phyloP scores from a whole-genome alignment of 2,797 vertebrate species.

The Poliocrania exsul region DNA sequence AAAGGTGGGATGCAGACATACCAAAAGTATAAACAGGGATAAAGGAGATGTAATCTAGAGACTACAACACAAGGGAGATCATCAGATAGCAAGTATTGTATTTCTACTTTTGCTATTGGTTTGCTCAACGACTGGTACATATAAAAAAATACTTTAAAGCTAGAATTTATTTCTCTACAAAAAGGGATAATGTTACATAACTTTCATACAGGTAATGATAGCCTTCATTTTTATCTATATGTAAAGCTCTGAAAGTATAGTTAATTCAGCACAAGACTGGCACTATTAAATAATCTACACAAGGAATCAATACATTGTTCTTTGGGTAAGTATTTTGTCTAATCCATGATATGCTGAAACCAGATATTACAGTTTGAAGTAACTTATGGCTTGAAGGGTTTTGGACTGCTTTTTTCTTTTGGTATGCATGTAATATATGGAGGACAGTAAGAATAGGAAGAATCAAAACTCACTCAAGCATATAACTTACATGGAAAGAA shows the following conservation, averaged over 20 bases:
- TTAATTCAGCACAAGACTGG: background rate
- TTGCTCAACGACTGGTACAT: background rate
- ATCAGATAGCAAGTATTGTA: background rate
- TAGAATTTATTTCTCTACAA: background rate
- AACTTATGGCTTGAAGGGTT: background rate
- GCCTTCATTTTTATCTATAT: background rate
- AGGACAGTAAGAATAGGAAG: background rate
- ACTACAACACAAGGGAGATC: background rate
- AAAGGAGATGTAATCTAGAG: background rate
- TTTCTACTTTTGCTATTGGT: background rate
- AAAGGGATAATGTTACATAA: background rate
- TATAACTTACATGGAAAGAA: background rate
- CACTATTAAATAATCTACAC: background rate
- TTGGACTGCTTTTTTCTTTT: background rate
- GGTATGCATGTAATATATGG: background rate
- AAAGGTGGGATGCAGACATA: background rate
- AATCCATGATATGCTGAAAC: background rate
- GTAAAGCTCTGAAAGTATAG: background rate
- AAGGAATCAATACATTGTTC: background rate
- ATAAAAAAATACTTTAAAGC: background rate
- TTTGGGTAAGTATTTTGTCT: background rate
- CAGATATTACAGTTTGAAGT: background rate
- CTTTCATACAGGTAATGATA: background rate
- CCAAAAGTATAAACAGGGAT: background rate
- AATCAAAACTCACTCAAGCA: background rate